phyloP scores from a whole-genome alignment of 2,888 invertebrate genomes.

The Drosophila atripex region DNA sequence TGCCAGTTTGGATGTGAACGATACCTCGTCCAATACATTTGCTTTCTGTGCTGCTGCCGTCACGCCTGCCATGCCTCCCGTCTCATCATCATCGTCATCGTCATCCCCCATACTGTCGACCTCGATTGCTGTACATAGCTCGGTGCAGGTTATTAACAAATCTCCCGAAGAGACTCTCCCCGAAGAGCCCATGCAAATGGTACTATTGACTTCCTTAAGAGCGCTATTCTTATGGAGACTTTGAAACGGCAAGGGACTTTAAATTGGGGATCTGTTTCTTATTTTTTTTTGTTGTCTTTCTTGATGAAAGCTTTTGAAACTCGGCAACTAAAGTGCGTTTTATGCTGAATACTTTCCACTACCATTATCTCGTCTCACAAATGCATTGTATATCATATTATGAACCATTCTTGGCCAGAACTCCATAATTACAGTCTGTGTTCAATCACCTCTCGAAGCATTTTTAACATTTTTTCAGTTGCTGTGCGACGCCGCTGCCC shows the following conservation, averaged over 20 bases:
- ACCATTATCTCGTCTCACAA: background rate
- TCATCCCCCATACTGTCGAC: constrained; percentile 35
- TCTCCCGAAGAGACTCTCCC: constrained; percentile 27
- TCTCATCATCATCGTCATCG: constrained; percentile 33
- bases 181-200: constrained; percentile 60
- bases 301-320: background rate
- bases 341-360: background rate
- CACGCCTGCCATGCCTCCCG: constrained; percentile 41
- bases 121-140: constrained; percentile 40
- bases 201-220: constrained; percentile 52
- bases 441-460: constrained; percentile 50
- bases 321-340: constrained; percentile 3
- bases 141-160: constrained; percentile 36
- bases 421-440: constrained; percentile 6
- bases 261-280: background rate
- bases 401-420: too few relatives aligned
- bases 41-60: constrained; percentile 60
- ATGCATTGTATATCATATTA: too few relatives aligned
- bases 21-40: constrained; percentile 41
- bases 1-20: constrained; percentile 28
- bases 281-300: background rate
- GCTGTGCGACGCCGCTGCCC: constrained; percentile 28
- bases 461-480: constrained; percentile 51
- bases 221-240: constrained; percentile 26
- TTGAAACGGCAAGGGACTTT: constrained; percentile 56